Base-by-base conservation (phyloP, 2,797 vertebrate species). In the Rousettus madagascariensis region DNA sequence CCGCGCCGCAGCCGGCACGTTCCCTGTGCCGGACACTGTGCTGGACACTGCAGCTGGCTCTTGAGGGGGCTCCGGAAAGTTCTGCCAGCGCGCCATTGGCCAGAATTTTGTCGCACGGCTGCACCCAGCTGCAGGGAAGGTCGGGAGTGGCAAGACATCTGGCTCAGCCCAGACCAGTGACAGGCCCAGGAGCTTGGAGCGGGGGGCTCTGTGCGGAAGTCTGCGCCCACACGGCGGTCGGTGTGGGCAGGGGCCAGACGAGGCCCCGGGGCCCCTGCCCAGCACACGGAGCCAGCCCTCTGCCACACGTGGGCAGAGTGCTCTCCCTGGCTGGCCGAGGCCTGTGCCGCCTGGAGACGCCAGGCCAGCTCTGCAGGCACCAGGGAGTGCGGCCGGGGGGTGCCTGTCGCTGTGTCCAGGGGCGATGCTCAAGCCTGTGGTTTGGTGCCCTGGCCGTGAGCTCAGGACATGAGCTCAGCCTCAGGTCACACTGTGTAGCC, bases 401-500 rank as follows among this genome's bases (percentile, higher is more conserved):
- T 11, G 43, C 41, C 41, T 28, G 8, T 33, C 57, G 7, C 11
- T 5, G 24, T 8, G 57, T 17, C 46, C 30, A 15, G 36, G 51
- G 77, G 16, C 0, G 0, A 4, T n/a, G 33, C 9, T 41, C 13
- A 9, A 2, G 30, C 26, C 49, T 13, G 7, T 11, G 19, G 71
- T 3, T 49, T 46, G 24, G 43, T 1, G 11, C 12, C 66, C 17
- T 36, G 12, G 49, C 20, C 0, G 33, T 13, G 17, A 3, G 6
- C 15, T n/a, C 41, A 13, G 49, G 59, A 61, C 15, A 71, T 26
- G 16, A 5, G 46, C 28, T 49, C 30, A 33, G 43, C 33, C 82
- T 78, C 1, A 0, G n/a, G 63, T 20, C 8, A 1, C 16, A 0
- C n/a, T 4, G 15, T 55, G 51, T 1, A 15, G 68, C 20, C 26